Percentiles rank a stretch among this genome's conserved stretches.
Conservation (phyloP, 2,113 vertebrate genomes). For the Synchiropus splendidus region DNA sequence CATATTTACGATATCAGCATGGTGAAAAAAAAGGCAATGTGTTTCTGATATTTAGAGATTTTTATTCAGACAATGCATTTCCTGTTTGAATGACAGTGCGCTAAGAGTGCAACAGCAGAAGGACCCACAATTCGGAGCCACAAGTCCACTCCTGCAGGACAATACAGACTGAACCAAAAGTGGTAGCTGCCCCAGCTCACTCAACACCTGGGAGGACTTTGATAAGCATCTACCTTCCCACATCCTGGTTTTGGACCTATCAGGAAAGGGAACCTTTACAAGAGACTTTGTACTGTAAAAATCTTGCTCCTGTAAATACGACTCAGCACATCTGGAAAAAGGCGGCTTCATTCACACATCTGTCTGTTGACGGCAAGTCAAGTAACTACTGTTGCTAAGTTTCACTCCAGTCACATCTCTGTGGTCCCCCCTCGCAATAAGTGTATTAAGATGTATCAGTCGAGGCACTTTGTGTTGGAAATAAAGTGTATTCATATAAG, state of each 20-base stretch:
- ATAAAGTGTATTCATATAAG: conserved; percentile 47
- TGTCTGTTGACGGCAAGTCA: conserved; percentile 59
- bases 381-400: conserved; percentile 23
- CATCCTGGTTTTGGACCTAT: conserved; percentile 8
- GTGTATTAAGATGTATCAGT: conserved; percentile 68
- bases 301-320: conserved; percentile 72
- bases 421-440: conserved; percentile 60
- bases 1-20: too few species aligned
- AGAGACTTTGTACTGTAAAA: conserved; percentile 27
- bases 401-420: conserved; percentile 46
- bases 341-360: conserved; percentile 47
- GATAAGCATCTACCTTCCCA: conserved; percentile 14
- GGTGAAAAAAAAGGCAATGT: conserved; percentile 17
- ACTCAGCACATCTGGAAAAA: conserved; percentile 57
- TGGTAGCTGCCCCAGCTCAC: conserved; percentile 61
- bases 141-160: conserved; percentile 70
- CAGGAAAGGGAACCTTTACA: conserved; percentile 7
- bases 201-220: conserved; percentile 13
- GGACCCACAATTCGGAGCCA: conserved; percentile 70
- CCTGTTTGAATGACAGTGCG: conserved; percentile 46
- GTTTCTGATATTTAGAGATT: conserved; percentile 73
- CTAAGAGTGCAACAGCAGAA: conserved; percentile 63
- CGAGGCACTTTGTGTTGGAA: conserved; percentile 61
- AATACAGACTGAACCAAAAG: conserved; percentile 69
- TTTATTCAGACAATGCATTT: conserved; percentile 67